A percentile compares a stretch with the other conserved stretches of the same genome.
Conservation (phyloP, 2,888 invertebrate species). For the Sialis lutaria region DNA sequence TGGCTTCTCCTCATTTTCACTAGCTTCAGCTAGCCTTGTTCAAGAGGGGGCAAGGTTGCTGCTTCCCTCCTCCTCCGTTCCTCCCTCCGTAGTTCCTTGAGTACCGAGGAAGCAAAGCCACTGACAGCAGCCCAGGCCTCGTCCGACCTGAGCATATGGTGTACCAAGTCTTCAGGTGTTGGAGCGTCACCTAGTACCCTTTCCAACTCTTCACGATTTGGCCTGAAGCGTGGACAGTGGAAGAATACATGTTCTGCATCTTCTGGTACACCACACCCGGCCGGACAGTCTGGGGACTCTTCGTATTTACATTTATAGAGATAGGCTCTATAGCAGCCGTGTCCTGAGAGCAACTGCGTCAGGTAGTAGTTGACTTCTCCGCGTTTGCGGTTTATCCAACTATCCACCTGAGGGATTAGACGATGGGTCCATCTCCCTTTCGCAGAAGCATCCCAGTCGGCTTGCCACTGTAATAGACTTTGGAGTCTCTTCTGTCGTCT, state of each 20-base stretch:
- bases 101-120: background rate
- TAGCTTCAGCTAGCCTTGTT: too few species aligned
- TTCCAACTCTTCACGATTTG: conserved; percentile 1
- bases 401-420: too few species aligned
- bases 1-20: too few species aligned
- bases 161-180: background rate
- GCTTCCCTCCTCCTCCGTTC: conserved; percentile 2
- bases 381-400: conserved; percentile 6
- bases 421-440: conserved; percentile 7
- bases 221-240: conserved; percentile 7
- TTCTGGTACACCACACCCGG: conserved; percentile 4
- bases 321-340: conserved; percentile 1
- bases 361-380: background rate
- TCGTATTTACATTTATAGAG: conserved; percentile 2
- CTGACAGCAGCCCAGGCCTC: background rate
- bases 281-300: conserved; percentile 6
- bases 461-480: conserved; percentile 6
- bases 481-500: too few species aligned
- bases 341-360: background rate
- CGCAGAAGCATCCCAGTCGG: conserved; percentile 4
- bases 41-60: background rate
- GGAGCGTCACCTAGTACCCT: background rate
- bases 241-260: conserved; percentile 9
- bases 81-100: background rate
- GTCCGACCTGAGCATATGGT: background rate